Percentiles rank a stretch among this genome's conserved stretches.
phyloP scores from a whole-genome alignment of 1,140 invertebrate species.

The Leptopilina boulardi region DNA sequence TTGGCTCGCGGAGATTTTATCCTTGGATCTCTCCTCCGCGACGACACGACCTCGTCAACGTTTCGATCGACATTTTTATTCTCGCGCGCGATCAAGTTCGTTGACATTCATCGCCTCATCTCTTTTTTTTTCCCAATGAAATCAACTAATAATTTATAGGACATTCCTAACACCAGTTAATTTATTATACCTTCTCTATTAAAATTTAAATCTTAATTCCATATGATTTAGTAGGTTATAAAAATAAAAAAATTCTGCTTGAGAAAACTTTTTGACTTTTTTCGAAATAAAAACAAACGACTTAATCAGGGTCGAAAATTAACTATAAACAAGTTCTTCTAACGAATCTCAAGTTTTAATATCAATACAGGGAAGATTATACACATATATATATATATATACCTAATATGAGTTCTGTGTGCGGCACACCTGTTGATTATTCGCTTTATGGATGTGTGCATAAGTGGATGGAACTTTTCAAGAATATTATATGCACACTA shows the following conservation, averaged over 20 bases:
- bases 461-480: conserved; percentile 34
- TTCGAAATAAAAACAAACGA: too few relatives aligned
- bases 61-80: conserved; percentile 57
- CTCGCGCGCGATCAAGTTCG: conserved; percentile 46
- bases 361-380: too few relatives aligned
- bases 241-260: too few relatives aligned
- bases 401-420: conserved; percentile 35
- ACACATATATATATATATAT: too few relatives aligned
- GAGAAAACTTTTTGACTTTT: too few relatives aligned
- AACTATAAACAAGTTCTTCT: too few relatives aligned
- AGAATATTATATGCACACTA: background rate
- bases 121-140: background rate
- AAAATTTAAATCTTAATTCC: too few relatives aligned
- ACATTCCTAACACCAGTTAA: too few relatives aligned
- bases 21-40: conserved; percentile 47
- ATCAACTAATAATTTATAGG: background rate
- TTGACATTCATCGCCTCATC: conserved; percentile 56
- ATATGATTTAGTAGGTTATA: too few relatives aligned
- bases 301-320: too few relatives aligned
- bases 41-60: conserved; percentile 65
- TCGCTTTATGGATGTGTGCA: conserved; percentile 63
- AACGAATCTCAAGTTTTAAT: too few relatives aligned
- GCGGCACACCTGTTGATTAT: conserved; percentile 72
- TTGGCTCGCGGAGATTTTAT: conserved; percentile 51
- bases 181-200: too few relatives aligned